Evolutionary conservation across 2,113 vertebrate genomes (phyloP).

Genomic region (Apodemus sylvaticus): DNA sequence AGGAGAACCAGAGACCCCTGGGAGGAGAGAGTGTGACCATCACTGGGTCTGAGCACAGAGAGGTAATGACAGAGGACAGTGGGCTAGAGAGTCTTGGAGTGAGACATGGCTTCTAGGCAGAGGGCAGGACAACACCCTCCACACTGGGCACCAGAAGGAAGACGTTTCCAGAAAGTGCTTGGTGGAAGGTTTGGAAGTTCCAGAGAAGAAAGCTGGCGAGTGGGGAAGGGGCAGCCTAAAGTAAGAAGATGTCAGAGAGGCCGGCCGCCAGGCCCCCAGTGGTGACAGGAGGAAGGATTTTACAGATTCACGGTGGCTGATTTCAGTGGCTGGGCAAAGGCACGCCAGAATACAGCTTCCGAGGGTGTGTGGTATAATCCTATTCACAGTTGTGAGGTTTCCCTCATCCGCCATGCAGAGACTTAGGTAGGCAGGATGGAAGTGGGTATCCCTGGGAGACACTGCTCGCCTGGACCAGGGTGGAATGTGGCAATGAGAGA

Average conservation of each 20-base stretch:
- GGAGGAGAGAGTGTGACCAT: background rate
- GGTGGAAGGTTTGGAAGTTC: background rate
- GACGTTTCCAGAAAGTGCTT: too few relatives aligned
- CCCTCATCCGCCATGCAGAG: accelerated
- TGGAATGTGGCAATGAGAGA: background rate
- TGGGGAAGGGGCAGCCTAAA: too few relatives aligned
- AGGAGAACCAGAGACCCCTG: background rate
- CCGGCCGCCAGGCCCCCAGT: accelerated
- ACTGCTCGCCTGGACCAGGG: background rate
- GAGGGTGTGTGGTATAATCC: too few relatives aligned
- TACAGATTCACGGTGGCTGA: background rate
- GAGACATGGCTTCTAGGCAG: background rate
- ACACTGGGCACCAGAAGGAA: background rate
- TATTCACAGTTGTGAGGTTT: background rate
- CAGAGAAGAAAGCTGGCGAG: background rate
- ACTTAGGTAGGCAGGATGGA: background rate
- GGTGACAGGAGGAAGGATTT: accelerated
- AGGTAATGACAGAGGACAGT: background rate
- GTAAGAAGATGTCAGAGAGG: background rate
- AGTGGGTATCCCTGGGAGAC: background rate
- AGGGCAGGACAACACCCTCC: background rate
- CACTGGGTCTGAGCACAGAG: too few relatives aligned
- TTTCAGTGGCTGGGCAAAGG: accelerated
- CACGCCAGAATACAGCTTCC: accelerated
- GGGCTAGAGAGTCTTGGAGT: background rate